Evolutionary conservation across 2,113 vertebrate genomes (phyloP), one percentile per base, ranked within the genome.

Genomic region (Neofelis nebulosa): DNA sequence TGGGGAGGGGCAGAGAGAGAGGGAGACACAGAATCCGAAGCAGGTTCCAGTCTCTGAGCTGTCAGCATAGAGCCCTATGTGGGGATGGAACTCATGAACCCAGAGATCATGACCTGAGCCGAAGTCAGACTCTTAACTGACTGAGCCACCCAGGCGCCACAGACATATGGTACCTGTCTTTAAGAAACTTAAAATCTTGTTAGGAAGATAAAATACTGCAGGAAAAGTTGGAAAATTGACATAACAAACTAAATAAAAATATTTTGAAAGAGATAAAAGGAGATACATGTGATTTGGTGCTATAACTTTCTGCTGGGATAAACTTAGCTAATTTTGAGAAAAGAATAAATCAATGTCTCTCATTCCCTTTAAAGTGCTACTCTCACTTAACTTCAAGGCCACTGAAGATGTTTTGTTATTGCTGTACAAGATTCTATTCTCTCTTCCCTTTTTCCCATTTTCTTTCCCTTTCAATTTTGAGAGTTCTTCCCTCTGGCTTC

Each of bases 161-260:
- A 61, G 21, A 36, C 10, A 41, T 71, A 13, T 29, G 15, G 15
- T 65, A 33, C 19, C 13, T 38, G 1, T 61, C 61, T 88, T 81
- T 65, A 84, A 88, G 63, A 92, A 96, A 38, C 25, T 80, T 91
- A 81, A 73, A 88, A 78, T 93, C n/a, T 86, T 63, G 2, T 76
- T 68, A 84, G 16, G 50, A 83, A 84, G 50, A 91, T 80, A 66
- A 91, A 90, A 85, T 82, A 41, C 33, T 66, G 12, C 74, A 74
- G 66, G 78, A 73, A 79, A 87, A 76, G 21, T 73, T 41, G 4
- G 65, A 25, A 85, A 80, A 80, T 14, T 45, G 23, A 65, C 9
- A n/a, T 68, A 27, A 45, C 31, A 80, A 66, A 88, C 31, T 48
- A n/a, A 76, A 71, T 82, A 41, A 63, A 96, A 89, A 33, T 78